Evolutionary conservation across 2,888 invertebrate species (phyloP), one percentile per base, ranked within the genome.

Genomic region (Erannis defoliaria): DNA sequence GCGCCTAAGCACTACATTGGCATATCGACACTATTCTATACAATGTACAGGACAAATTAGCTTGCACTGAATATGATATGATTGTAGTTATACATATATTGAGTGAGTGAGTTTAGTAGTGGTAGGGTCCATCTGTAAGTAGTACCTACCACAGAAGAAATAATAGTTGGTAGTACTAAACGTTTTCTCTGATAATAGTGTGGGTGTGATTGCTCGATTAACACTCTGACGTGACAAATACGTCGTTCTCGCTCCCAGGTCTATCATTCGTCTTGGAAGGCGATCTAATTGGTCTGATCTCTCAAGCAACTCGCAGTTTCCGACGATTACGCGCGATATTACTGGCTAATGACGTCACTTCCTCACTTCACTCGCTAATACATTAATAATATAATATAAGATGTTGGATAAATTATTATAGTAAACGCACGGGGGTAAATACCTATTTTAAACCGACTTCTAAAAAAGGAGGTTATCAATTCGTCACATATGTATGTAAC

Each of bases 321-420:
- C 62, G 62, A n/a, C 18, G 50, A 45, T 51, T 50, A 55, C 49
- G 16, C 43, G 37, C 21, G 51, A 40, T 40, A 40, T 62, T 42
- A 62, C 42, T 29, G 53, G n/a, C 6, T 62, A 62, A 57, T 62
- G 62, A 57, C 62, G 48, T 62, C 56, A 56, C 62, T 62, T 62
- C 61, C 56, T 53, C 35, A 56, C 53, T 53, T 62, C 40, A 16
- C 12, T 1, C n/a, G 45, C 37, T 51, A 45, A 49, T 55, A 45
- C 38, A 23, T 23, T 46, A 31, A 6, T 45, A 26, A 14, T 26
- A 26, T 2, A 21, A 26, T 9, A 26, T 9, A 16, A 26, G 26
- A 16, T 26, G 8, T 23, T n/a, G 3, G 43, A n/a, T 23, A 43
- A 31, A 4, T 26, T 26, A 4, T 26, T 26, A 9, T 31, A 8